These are phyloP conservation scores for Phalacrocorax brasilianus DNA, from an alignment of 2,113 vertebrate genomes.

Conservation along the genomic window DNA sequence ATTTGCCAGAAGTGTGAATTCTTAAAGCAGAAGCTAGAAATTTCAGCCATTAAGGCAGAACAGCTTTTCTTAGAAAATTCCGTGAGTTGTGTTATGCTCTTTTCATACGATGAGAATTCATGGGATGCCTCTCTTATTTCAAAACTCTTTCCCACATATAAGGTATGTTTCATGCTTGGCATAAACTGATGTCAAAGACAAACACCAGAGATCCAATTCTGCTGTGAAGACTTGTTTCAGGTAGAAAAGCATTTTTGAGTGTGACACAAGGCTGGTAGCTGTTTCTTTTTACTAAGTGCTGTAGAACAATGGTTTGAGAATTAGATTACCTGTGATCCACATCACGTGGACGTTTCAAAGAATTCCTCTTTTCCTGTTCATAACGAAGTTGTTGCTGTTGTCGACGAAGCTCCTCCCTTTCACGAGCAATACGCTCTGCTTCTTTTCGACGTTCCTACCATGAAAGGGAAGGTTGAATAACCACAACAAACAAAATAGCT, in stretches of 20 bases:
- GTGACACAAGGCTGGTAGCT: neutral
- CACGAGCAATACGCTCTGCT: slow-evolving; percentile 90
- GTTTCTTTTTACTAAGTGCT: neutral
- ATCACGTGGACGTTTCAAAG: slow-evolving; percentile 91
- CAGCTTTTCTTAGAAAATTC: neutral
- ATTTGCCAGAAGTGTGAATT: neutral
- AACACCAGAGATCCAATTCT: neutral
- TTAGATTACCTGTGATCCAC: slow-evolving; percentile 86
- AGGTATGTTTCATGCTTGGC: neutral
- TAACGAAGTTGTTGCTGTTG: slow-evolving; percentile 98
- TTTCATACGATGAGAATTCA: neutral
- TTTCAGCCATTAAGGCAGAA: neutral
- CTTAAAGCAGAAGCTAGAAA: neutral
- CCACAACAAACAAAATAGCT: neutral
- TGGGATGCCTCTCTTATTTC: neutral
- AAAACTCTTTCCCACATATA: neutral
- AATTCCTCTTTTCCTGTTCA: slow-evolving; percentile 95
- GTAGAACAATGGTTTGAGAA: neutral
- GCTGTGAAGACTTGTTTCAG: neutral
- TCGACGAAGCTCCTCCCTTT: slow-evolving; percentile 90
- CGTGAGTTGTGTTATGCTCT: accelerated
- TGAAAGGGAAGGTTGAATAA: neutral
- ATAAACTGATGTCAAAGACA: neutral
- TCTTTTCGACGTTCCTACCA: slow-evolving; percentile 93
- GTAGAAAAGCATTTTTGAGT: neutral